phyloP scores from a whole-genome alignment of 2,888 invertebrate species.

The Gibbula magus region DNA sequence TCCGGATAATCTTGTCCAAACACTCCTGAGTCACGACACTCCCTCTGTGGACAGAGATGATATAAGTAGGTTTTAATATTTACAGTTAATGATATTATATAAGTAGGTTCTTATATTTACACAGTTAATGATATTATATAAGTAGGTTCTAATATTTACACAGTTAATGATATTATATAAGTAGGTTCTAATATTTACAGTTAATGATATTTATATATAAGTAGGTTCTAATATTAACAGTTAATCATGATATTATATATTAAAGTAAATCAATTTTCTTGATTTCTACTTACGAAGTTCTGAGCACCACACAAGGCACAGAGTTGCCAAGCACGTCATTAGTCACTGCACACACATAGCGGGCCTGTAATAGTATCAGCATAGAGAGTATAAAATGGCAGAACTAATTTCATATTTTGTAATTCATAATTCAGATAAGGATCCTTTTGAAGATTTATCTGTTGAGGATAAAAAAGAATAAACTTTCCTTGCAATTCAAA shows the following conservation, averaged over 20 bases:
- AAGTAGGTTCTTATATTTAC: too few species aligned
- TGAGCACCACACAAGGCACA: constrained; percentile 93
- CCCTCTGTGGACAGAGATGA: constrained; percentile 80
- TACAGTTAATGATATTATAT: too few species aligned
- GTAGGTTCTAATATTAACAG: too few species aligned
- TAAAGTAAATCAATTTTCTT: not conserved
- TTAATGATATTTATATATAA: too few species aligned
- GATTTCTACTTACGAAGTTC: constrained; percentile 83
- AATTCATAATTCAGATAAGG: not conserved
- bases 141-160: too few species aligned
- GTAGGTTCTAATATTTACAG: too few species aligned
- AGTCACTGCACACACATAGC: constrained; percentile 98
- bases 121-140: too few species aligned
- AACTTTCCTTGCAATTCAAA: too few species aligned
- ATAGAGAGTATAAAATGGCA: not conserved
- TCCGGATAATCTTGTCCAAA: constrained; percentile 95
- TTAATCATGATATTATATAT: not conserved
- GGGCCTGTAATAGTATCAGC: constrained; percentile 75
- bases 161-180: too few species aligned
- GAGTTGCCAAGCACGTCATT: constrained; percentile 92
- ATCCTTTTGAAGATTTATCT: too few species aligned
- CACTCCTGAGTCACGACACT: constrained; percentile 97
- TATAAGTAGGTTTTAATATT: too few species aligned
- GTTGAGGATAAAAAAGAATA: too few species aligned
- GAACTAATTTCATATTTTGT: not conserved